Evolutionary conservation across 2,797 vertebrate species (phyloP).

Genomic region (Enteromius paludinosus): DNA sequence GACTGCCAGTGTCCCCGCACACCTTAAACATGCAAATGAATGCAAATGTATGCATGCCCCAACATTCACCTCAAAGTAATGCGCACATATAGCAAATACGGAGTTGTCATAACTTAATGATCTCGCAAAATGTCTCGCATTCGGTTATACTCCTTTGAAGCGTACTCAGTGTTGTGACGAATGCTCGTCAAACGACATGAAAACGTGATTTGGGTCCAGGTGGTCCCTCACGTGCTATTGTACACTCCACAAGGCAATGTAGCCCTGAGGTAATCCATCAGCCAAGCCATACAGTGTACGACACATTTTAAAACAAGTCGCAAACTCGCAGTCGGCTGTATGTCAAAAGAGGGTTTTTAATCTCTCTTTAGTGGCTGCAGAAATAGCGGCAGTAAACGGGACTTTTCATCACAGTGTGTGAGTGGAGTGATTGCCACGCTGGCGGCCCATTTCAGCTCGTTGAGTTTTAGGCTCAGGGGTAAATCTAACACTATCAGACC

Average conservation of each 20-base stretch:
- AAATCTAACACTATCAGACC: constrained; percentile 49
- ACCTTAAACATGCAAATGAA: constrained; percentile 79
- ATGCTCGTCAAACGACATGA: constrained; percentile 67
- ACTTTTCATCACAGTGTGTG: constrained; percentile 38
- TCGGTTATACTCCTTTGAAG: constrained; percentile 57
- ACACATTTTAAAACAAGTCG: constrained; percentile 23
- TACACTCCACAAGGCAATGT: constrained; percentile 49
- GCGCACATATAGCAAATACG: constrained; percentile 78
- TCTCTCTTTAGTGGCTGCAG: constrained; percentile 34
- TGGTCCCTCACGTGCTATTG: constrained; percentile 61
- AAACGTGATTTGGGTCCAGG: constrained; percentile 67
- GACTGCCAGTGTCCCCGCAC: constrained; percentile 68
- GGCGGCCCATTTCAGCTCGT: constrained; percentile 33
- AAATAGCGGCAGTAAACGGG: constrained; percentile 40
- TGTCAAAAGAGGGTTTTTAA: constrained; percentile 30
- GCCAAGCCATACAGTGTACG: constrained; percentile 16
- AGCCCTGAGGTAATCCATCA: constrained; percentile 53
- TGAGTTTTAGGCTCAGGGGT: constrained; percentile 45
- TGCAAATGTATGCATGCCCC: constrained; percentile 80
- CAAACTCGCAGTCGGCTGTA: constrained; percentile 26
- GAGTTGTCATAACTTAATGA: constrained; percentile 77
- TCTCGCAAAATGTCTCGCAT: constrained; percentile 65
- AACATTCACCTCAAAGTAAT: constrained; percentile 78
- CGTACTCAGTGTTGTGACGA: constrained; percentile 71
- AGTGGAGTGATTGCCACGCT: constrained; percentile 40